phyloP scores from a whole-genome alignment of 2,888 invertebrate species.

The Schizaphis graminum region DNA sequence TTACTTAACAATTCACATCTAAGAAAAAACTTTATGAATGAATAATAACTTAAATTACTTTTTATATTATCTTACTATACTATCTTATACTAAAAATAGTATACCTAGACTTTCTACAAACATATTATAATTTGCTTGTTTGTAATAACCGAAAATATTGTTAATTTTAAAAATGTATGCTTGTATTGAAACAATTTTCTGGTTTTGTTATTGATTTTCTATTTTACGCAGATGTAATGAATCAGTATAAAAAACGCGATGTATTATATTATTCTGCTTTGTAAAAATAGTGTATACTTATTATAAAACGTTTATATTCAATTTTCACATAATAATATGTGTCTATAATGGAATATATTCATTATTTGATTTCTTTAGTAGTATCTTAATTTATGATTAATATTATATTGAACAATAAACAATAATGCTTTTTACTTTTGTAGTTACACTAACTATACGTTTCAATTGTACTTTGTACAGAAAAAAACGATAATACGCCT shows the following conservation, averaged over 20 bases:
- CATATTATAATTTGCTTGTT: background rate
- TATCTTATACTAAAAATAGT: no score
- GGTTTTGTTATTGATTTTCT: background rate
- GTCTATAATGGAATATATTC: background rate
- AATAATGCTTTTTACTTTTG: background rate
- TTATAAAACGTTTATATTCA: background rate
- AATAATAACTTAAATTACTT: no score
- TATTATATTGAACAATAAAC: background rate
- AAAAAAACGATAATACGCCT: background rate
- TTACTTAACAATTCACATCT: background rate
- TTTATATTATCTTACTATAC: no score
- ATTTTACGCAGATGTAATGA: background rate
- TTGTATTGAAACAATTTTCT: background rate
- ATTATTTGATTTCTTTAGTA: background rate
- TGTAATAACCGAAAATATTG: background rate
- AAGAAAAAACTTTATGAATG: background rate
- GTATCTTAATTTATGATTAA: background rate
- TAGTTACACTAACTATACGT: background rate
- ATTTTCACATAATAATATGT: background rate
- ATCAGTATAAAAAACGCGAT: background rate
- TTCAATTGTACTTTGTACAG: background rate
- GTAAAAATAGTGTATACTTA: background rate
- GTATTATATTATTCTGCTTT: background rate
- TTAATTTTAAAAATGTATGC: background rate
- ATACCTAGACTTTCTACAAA: background rate